Base-by-base conservation (phyloP, 2,113 vertebrate genomes). In the Orthonyx spaldingii region DNA sequence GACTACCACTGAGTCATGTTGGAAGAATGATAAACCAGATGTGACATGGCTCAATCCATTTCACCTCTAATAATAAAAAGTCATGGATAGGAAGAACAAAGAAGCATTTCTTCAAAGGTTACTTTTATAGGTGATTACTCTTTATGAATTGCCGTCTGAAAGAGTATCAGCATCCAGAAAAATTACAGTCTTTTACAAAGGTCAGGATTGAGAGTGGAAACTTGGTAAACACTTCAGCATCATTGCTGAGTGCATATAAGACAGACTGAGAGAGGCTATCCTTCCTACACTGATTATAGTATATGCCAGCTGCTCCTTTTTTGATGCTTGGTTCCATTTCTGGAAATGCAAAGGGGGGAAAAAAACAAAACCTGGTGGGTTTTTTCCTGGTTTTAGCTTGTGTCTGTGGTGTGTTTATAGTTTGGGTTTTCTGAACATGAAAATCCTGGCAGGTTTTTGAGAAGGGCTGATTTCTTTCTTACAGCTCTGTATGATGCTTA, bases 61-160 rank as follows among this genome's bases (percentile, higher is more conserved):
- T 95, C 87, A 92, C 72, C 72, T 88, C 64, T 89, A 70, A 90
- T 90, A 81, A 52, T 56, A 84, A 84, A 77, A 88, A 90, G 75
- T 85, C 63, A 59, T 0, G 3, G 75, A 69, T 69, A 53, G 60
- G 79, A 80, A 86, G 50, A 92, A 80, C 69, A 91, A 85, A 95
- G 42, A 70, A 77, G 13, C 56, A 41, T 92, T 96, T 94, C 72
- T 86, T 88, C 90, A 94, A 91, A 94, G 88, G 85, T 97, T 91
- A 44, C 60, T 76, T 91, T 90, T 86, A 86, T 83, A 66, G 47
- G 52, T 1, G 5, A 71, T 90, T 95, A 47, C 15, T 86, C 56
- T 90, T 94, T 78, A 84, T 75, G 52, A 94, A 90, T 95, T 93
- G 69, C 44, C n/a, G 44, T 86, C 87, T 10, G 9, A 80, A 90